Evolutionary conservation across 2,888 invertebrate genomes (phyloP).

Genomic region (Linyphia triangularis): DNA sequence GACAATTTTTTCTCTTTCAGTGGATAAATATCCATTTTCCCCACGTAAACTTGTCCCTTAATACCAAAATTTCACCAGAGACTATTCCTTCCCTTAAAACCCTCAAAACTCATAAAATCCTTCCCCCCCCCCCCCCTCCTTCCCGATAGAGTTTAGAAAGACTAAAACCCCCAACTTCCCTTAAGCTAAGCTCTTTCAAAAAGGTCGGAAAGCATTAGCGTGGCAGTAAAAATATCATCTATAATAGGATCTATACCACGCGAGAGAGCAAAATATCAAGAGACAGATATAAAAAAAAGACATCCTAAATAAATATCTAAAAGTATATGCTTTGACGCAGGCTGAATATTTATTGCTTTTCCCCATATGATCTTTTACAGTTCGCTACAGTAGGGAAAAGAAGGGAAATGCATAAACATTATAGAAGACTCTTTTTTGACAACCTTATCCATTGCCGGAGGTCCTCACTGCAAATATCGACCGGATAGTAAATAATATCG

Average conservation of each 20-base stretch:
- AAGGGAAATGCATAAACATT: conserved; percentile 69
- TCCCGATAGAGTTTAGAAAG: background rate
- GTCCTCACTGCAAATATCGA: conserved; percentile 59
- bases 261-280: conserved; percentile 55
- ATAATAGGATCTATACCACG: conserved; percentile 64
- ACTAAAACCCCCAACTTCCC: conserved; percentile 25
- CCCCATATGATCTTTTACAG: conserved; percentile 64
- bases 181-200: conserved; percentile 22
- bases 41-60: too few relatives aligned
- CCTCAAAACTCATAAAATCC: conserved; percentile 29
- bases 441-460: conserved; percentile 63
- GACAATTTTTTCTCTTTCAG: too few relatives aligned
- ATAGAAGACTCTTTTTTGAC: conserved; percentile 68
- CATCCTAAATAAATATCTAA: conserved; percentile 65
- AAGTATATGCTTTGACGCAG: conserved; percentile 65
- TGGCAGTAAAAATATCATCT: conserved; percentile 65
- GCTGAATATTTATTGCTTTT: conserved; percentile 70
- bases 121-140: background rate
- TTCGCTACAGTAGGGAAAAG: conserved; percentile 33
- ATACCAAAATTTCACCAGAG: background rate
- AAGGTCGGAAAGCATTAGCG: conserved; percentile 50
- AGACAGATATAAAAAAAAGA: conserved; percentile 26
- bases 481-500: conserved; percentile 62
- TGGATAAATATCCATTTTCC: too few relatives aligned
- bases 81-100: conserved; percentile 4